Evolutionary conservation across 2,797 vertebrate species (phyloP).

Genomic region (Cetoscarus ocellatus): DNA sequence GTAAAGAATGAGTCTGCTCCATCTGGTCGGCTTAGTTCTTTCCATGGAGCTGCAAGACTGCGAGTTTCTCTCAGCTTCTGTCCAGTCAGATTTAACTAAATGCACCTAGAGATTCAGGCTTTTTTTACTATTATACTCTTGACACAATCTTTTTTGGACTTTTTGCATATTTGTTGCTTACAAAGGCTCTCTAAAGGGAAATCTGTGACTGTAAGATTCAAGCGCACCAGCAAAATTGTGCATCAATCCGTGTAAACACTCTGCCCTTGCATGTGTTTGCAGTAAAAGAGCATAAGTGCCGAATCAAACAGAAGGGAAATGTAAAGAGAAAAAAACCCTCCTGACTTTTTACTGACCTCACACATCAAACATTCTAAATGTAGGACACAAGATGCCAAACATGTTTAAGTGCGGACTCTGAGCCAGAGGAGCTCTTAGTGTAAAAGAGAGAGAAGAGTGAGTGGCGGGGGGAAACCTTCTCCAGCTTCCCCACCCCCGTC

Average conservation of each 20-base stretch:
- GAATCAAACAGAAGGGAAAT: conserved; percentile 1
- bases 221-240: not conserved
- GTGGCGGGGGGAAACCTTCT: not conserved
- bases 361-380: conserved; percentile 1
- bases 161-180: not conserved
- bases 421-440: conserved; percentile 43
- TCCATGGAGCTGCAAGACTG: conserved; percentile 40
- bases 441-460: not conserved
- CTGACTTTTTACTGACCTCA: conserved; percentile 23
- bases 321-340: not conserved
- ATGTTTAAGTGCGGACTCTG: not conserved
- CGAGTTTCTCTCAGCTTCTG: conserved; percentile 15
- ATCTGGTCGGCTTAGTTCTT: conserved; percentile 40
- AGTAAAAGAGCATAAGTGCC: not conserved
- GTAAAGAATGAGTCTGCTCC: conserved; percentile 44
- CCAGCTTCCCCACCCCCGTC: conserved; percentile 19
- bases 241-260: not conserved
- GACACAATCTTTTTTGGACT: not conserved
- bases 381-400: not conserved
- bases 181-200: conserved; percentile 1
- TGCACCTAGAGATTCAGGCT: not conserved
- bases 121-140: not conserved
- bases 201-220: not conserved
- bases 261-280: not conserved
- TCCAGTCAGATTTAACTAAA: conserved; percentile 25